Conservation (phyloP, 2,888 invertebrate species). For the Dimorphilus gyrociliatus region DNA sequence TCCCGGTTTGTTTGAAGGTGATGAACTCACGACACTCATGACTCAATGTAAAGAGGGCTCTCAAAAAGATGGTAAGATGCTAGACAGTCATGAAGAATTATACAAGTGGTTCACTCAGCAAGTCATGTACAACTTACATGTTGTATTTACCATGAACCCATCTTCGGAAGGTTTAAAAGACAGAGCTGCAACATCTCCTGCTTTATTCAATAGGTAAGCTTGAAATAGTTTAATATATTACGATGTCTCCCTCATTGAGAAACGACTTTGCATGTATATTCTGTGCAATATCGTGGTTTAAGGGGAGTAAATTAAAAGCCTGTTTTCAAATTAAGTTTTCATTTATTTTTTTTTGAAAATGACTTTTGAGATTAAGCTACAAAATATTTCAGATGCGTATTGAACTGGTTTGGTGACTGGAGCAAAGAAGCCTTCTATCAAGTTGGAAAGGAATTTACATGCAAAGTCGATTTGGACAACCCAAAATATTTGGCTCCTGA, state of each 20-base stretch:
- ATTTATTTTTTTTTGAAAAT: no score
- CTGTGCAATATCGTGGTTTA: no score
- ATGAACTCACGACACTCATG: constrained; percentile 96
- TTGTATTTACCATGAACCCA: constrained; percentile 99
- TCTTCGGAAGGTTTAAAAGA: constrained; percentile 95
- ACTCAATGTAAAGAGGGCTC: constrained; percentile 99
- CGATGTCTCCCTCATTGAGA: neutral
- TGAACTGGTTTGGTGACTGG: constrained; percentile 99
- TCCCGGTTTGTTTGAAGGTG: constrained; percentile 49
- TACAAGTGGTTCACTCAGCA: constrained; percentile 97
- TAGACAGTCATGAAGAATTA: constrained; percentile 91
- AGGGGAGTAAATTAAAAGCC: no score
- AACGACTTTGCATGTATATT: neutral
- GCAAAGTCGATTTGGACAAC: constrained; percentile 72
- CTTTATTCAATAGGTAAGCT: constrained; percentile 70
- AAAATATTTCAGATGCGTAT: constrained; percentile 53
- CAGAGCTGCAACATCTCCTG: constrained; percentile 94
- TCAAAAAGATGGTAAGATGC: constrained; percentile 89
- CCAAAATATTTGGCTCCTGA: constrained; percentile 64
- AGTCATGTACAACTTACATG: constrained; percentile 96
- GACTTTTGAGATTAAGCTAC: no score
- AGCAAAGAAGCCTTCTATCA: constrained; percentile 60
- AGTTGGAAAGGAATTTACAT: constrained; percentile 85
- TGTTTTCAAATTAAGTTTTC: no score
- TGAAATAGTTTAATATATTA: no score